Base-by-base conservation (phyloP, 2,888 invertebrate genomes). In the Camponotus fellah region DNA sequence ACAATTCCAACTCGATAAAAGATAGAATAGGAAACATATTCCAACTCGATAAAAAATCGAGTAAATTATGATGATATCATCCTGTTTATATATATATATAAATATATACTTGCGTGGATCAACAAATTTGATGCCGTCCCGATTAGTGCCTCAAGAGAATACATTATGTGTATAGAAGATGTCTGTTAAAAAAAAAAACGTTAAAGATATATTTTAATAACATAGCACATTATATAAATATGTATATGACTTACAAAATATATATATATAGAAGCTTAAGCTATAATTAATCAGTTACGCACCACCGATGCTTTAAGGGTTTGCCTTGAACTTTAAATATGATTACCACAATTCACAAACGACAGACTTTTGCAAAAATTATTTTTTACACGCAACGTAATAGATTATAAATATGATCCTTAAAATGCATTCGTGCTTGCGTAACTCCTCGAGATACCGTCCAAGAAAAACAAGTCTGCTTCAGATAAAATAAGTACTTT, bases 381-480 rank as follows among this genome's bases (percentile, higher is more conserved):
- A 69, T 58, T 77, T 79, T 56, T 71, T 71, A 56, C 32, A 43
- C 14, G 12, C 14, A 9, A 58, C 3, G 40, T 6, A 43, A 69
- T 34, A 5, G 5, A 21, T n/a, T 65, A 75, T 46, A 14, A 34
- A 43, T 58, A 43, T 26, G 12, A 77, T 49, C 65, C 74, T 86
- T 65, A 77, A 85, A 87, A 62, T 34, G 32, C 66, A 56, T 74
- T 26, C 10, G 60, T 65, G 40, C 46, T 65, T n/a, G 21, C 32
- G 68, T 84, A 60, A 81, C 65, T 17, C 32, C 49, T 80, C 82
- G 82, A 75, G 85, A 88, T 86, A 87, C 90, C 92, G 91, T 92
- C 91, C 91, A 91, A 79, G 83, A 83, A 85, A 77, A 88, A 87
- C 85, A 88, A 87, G 86, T 88, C 88, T 85, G 87, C 82, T 88